Base-by-base conservation (phyloP, 2,113 vertebrate genomes). In the Gopherus evgoodei region DNA sequence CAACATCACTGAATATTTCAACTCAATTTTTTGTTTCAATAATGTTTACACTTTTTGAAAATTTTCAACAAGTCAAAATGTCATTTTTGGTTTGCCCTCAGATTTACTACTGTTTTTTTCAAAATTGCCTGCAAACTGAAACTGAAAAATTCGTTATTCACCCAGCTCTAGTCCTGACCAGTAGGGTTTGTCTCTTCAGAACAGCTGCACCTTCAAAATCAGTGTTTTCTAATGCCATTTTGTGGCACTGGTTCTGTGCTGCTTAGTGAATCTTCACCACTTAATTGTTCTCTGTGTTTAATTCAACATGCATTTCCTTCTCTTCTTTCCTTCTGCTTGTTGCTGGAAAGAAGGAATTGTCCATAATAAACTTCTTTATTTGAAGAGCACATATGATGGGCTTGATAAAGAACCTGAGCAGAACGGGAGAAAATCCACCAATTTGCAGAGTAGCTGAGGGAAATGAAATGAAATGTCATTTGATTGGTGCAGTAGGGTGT, bases 401-500 rank as follows among this genome's bases (percentile, higher is more conserved):
- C 22, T 4, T 3, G 8, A 17, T 65, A 65, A 65, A 65, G 62
- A 59, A 75, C 27, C 5, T 44, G 76, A 95, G 50, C 11, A 89
- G 5, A 3, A 0, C 1, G 4, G 8, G 4, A 49, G 16, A 57
- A 87, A 79, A 6, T 27, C n/a, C 5, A 47, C 35, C 38, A 24
- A 35, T 5, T 2, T 6, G 4, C 38, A 87, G 4, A 35, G 29
- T 38, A 86, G 27, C 44, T 79, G 50, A 47, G 0, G 2, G 1
- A 52, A 86, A 42, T 49, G 19, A 52, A 86, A 42, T 49, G 19
- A 13, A 1, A 0, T 52, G 12, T 17, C 42, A 59, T n/a, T 17
- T 56, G 27, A 52, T 35, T 24, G 42, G 24, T 35, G 4, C 62
- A 31, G 9, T 4, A 0, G 12, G 44, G 31, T 59, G 75, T 0